A percentile compares a stretch with the other conserved stretches of the same genome.
Evolutionary conservation across 23 tunicate genomes (phyloP).

Genomic region (Phallusia fumigata): DNA sequence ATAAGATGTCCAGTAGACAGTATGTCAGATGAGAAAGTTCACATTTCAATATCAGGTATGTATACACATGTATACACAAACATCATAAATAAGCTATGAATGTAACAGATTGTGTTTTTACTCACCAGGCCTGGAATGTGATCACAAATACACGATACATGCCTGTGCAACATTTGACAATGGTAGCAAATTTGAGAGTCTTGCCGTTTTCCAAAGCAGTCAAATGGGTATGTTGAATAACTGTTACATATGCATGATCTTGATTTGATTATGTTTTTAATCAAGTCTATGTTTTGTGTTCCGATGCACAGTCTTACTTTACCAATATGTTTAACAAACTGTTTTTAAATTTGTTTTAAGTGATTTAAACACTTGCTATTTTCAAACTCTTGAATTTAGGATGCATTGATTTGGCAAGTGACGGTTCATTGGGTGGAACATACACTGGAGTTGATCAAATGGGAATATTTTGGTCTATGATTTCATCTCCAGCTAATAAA

Average conservation of each 20-base stretch:
- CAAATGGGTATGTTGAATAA: background rate
- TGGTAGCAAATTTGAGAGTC: constrained; percentile 30
- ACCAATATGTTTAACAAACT: too few relatives aligned
- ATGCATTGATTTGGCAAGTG: background rate
- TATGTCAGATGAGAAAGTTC: background rate
- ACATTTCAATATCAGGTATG: background rate
- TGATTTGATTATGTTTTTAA: too few relatives aligned
- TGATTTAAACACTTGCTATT: too few relatives aligned
- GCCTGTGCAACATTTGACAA: constrained; percentile 19
- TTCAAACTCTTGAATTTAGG: background rate
- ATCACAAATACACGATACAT: constrained; percentile 2
- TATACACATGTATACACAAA: background rate
- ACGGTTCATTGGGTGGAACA: constrained; percentile 24
- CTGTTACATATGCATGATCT: too few relatives aligned
- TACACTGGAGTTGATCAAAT: constrained; percentile 36
- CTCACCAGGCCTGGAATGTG: background rate
- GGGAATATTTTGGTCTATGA: constrained; percentile 74
- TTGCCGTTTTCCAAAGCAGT: constrained; percentile 13
- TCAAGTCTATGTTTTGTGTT: too few relatives aligned
- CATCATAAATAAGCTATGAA: background rate
- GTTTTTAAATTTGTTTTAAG: too few relatives aligned
- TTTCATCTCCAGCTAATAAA: constrained; percentile 8
- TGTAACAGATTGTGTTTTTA: background rate
- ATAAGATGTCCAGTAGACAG: background rate
- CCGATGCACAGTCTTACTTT: too few relatives aligned